These are phyloP conservation scores for Schizopygopsis malacanthus DNA, from an alignment of 2,797 vertebrate species.

Conservation along the genomic window DNA sequence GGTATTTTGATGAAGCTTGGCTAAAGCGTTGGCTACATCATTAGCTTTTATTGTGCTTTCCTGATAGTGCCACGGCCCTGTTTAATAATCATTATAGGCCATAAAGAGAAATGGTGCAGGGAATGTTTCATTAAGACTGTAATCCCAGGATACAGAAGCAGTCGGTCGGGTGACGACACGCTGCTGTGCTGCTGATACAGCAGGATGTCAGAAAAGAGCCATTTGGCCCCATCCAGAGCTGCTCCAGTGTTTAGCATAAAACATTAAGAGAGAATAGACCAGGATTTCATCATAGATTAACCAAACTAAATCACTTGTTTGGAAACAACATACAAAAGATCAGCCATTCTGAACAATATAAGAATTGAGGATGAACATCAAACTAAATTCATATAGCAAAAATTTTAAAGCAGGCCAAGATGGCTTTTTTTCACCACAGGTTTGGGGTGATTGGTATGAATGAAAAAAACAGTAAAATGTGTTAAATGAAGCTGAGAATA, in stretches of 20 bases:
- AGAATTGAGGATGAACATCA: neutral
- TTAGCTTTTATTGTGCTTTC: conserved; percentile 56
- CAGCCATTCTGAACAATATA: neutral
- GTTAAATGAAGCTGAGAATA: neutral
- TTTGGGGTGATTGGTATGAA: too few relatives aligned
- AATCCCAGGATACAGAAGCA: conserved; percentile 55
- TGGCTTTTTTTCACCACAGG: too few relatives aligned
- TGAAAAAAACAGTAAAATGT: neutral
- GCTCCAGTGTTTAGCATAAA: conserved; percentile 29
- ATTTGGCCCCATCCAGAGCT: conserved; percentile 48
- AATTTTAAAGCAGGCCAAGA: too few relatives aligned
- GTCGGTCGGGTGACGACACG: conserved; percentile 36
- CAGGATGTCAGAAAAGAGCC: conserved; percentile 44
- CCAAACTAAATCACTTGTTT: conserved; percentile 10
- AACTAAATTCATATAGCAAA: neutral
- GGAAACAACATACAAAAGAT: too few relatives aligned
- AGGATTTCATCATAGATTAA: conserved; percentile 13
- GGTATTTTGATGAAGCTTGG: conserved; percentile 52
- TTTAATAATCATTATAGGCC: conserved; percentile 64
- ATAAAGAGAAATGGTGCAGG: conserved; percentile 65
- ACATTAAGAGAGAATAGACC: conserved; percentile 41
- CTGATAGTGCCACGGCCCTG: conserved; percentile 48
- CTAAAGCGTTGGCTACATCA: conserved; percentile 55
- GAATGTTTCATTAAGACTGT: conserved; percentile 63
- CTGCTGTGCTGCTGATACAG: conserved; percentile 57